Evolutionary conservation across 2,113 vertebrate genomes (phyloP).

Genomic region (Hippocampus guttulatus): DNA sequence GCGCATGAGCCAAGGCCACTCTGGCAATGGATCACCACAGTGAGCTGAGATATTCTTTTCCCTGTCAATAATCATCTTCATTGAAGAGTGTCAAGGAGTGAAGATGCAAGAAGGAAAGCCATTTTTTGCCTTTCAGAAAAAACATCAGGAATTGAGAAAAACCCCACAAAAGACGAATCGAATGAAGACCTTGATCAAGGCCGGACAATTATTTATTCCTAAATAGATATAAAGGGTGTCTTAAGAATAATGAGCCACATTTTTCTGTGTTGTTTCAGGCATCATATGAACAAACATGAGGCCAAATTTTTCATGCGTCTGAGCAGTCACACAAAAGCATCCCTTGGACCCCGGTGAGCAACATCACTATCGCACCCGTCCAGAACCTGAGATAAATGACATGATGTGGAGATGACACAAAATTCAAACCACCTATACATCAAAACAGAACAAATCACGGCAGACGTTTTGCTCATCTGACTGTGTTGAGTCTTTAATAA

Average conservation of each 20-base stretch:
- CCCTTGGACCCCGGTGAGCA: too few species aligned
- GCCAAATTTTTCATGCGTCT: too few species aligned
- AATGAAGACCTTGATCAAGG: not conserved
- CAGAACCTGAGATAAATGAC: too few species aligned
- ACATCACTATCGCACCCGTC: too few species aligned
- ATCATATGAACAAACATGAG: not conserved
- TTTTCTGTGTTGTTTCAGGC: not conserved
- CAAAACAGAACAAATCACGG: too few species aligned
- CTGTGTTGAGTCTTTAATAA: too few species aligned
- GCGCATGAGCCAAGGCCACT: conserved; percentile 25
- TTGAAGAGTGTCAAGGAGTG: conserved; percentile 8
- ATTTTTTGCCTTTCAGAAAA: not conserved
- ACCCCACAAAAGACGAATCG: not conserved
- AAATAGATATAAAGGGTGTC: not conserved
- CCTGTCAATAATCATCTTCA: conserved; percentile 48
- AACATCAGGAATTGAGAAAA: not conserved
- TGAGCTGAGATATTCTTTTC: conserved; percentile 35
- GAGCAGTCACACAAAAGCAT: too few species aligned
- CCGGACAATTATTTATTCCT: not conserved
- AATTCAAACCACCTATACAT: too few species aligned
- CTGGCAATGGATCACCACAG: conserved; percentile 31
- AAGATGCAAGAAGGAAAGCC: conserved; percentile 14
- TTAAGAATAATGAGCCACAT: not conserved
- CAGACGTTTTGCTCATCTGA: too few species aligned
- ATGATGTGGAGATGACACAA: too few species aligned